phyloP scores from a whole-genome alignment of 2,113 vertebrate genomes.

The Crotalus tigris region DNA sequence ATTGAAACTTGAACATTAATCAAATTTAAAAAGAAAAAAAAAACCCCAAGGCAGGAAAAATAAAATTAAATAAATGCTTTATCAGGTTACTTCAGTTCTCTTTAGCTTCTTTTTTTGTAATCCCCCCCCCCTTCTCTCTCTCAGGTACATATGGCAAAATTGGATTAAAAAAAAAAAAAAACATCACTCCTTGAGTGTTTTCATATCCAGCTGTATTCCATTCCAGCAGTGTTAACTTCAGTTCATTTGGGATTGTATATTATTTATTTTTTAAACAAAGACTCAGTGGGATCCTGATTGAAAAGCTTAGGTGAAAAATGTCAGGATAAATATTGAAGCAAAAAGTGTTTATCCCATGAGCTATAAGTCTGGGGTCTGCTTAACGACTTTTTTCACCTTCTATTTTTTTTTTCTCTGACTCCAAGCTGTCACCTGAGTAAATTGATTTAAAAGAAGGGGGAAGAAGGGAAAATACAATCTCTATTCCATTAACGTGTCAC shows the following conservation, averaged over 20 bases:
- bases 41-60: neutral
- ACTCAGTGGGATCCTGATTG: conserved; percentile 65
- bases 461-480: conserved; percentile 12
- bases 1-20: conserved; percentile 36
- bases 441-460: conserved; percentile 19
- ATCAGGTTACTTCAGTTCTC: neutral
- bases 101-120: neutral
- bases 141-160: conserved; percentile 7
- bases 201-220: conserved; percentile 39
- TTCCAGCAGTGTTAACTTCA: conserved; percentile 64
- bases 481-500: conserved; percentile 15
- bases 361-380: neutral
- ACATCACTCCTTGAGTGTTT: neutral
- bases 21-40: neutral
- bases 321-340: conserved; percentile 49
- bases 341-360: conserved; percentile 50
- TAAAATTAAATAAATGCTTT: conserved; percentile 24
- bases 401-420: neutral
- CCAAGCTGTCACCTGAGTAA: neutral
- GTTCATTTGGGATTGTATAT: conserved; percentile 63
- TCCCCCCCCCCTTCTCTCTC: neutral
- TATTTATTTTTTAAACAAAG: conserved; percentile 63
- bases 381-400: conserved; percentile 7
- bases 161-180: neutral
- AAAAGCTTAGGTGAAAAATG: conserved; percentile 59